phyloP scores from a whole-genome alignment of 2,797 vertebrate species.

The Gallinago stenura region DNA sequence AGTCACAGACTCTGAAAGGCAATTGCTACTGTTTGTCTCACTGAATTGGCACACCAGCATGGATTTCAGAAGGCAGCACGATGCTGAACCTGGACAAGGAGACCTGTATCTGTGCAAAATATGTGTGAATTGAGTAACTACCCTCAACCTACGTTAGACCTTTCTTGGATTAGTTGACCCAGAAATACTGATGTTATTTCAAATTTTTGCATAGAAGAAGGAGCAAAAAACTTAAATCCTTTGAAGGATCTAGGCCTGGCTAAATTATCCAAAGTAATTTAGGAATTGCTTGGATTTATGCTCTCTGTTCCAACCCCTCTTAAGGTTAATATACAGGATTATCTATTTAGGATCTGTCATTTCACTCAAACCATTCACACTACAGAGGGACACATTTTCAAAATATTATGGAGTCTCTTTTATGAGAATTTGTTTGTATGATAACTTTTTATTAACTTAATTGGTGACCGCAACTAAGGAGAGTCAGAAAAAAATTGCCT shows the following conservation, averaged over 20 bases:
- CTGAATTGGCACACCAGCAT: background rate
- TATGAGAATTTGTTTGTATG: constrained; percentile 1
- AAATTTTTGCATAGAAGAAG: background rate
- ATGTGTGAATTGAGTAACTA: background rate
- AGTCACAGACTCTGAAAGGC: background rate
- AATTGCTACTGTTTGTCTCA: background rate
- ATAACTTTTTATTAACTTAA: constrained; percentile 48
- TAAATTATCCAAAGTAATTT: background rate
- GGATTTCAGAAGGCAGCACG: background rate
- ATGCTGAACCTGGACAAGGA: background rate
- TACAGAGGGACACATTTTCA: constrained; percentile 2
- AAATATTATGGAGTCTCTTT: constrained; percentile 26
- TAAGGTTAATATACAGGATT: constrained; percentile 7
- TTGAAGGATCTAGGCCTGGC: background rate
- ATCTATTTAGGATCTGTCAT: constrained; percentile 26
- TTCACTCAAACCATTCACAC: constrained; percentile 6
- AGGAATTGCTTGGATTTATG: constrained; percentile 27
- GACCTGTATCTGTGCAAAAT: background rate
- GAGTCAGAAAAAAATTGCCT: background rate
- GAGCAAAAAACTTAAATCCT: background rate
- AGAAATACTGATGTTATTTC: background rate
- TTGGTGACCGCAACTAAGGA: background rate
- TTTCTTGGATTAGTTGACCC: background rate
- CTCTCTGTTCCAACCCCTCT: background rate
- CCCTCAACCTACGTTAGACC: background rate